phyloP scores from a whole-genome alignment of 2,888 invertebrate species.

The Drosophila koepferae region DNA sequence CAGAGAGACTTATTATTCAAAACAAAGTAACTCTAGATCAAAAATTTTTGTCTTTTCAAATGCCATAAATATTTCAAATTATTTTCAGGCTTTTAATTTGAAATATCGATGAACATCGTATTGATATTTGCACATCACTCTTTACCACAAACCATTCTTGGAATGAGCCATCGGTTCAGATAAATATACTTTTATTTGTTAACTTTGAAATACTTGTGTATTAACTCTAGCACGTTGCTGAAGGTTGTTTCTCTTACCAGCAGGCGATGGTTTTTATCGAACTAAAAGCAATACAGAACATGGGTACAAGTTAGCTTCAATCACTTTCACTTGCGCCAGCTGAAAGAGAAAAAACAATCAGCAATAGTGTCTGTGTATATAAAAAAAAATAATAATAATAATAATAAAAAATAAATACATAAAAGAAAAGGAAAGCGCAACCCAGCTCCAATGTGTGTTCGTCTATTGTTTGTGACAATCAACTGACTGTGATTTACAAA shows the following conservation, averaged over 20 bases:
- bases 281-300: constrained; percentile 22
- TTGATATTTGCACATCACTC: constrained; percentile 40
- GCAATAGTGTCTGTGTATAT: constrained; percentile 43
- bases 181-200: constrained; percentile 43
- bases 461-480: constrained; percentile 19
- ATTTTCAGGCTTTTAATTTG: constrained; percentile 5
- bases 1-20: background rate
- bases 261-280: constrained; percentile 21
- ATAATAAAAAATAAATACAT: background rate
- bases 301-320: constrained; percentile 38
- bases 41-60: background rate
- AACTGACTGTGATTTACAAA: constrained; percentile 39
- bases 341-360: constrained; percentile 40
- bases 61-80: constrained; percentile 19
- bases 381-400: constrained; percentile 6
- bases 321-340: constrained; percentile 52
- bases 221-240: constrained; percentile 9
- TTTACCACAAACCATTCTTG: constrained; percentile 34
- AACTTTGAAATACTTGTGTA: constrained; percentile 13
- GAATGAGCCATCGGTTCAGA: constrained; percentile 26
- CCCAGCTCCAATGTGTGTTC: constrained; percentile 34
- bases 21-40: constrained; percentile 1
- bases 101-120: constrained; percentile 42
- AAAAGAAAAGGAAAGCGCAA: constrained; percentile 3
- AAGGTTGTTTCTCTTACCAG: constrained; percentile 7